Base-by-base conservation (phyloP, 2,888 invertebrate species). In the Aphodius sticticus region DNA sequence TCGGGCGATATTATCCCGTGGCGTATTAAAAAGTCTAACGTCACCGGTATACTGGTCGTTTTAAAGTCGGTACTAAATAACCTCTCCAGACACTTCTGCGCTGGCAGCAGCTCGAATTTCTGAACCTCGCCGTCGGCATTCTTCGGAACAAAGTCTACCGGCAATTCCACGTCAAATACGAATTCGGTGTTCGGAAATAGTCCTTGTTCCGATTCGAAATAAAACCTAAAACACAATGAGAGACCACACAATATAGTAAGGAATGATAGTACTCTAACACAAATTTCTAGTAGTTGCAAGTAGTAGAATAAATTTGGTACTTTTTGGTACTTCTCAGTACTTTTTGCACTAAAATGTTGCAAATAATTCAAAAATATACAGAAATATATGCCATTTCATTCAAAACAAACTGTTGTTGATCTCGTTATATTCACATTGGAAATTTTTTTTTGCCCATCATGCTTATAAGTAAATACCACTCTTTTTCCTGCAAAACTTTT, bases 111-210 rank as follows among this genome's bases (percentile, higher is more conserved):
- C 88, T 97, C 96, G 89, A 98, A 98, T 80, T 93, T 94, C 88
- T 97, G 96, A 38, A 98, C 97, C 90, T 98, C 98, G 14, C 98
- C 98, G 89, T 98, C 98, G 53, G 96, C 94, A 90, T 97, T 98
- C 86, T 93, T 94, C n/a, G 98, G 98, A 83, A 94, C 91, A 90
- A 98, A 98, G 87, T 97, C 96, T 78, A 93, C 88, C 15, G 98
- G 98, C 85, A 98, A 90, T 90, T 97, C 97, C 84, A 98, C 91
- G 89, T 98, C 98, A 88, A 95, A 98, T 35, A 97, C 95, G 89
- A 96, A 98, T 88, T 98, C 97, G 4, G 97, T 97, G 88, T 98
- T 98, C 15, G 98, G 97, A 87, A 97, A 97, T 69, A 99, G 90
- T 0, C 98, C 98, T 85, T 96, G 92, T 88, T 97, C 97, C 88